Evolutionary conservation across 2,888 invertebrate genomes (phyloP).

Genomic region (Drosophila histrio): DNA sequence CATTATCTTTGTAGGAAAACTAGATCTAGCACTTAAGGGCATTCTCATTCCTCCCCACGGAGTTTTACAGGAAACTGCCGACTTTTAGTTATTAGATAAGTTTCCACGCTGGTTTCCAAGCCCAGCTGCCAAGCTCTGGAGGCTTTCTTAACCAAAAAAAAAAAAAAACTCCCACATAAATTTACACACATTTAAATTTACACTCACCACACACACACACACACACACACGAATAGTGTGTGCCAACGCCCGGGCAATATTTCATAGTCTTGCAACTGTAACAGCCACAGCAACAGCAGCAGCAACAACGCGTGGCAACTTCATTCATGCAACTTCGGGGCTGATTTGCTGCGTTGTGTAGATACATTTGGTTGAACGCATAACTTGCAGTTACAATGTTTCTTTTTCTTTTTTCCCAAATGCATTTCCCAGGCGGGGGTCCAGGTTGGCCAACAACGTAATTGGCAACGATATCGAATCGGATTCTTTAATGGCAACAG

Average conservation of each 20-base stretch:
- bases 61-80: conserved; percentile 49
- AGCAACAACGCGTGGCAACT: conserved; percentile 28
- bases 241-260: conserved; percentile 49
- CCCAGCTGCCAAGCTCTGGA: conserved; percentile 3
- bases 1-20: conserved; percentile 37
- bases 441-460: conserved; percentile 31
- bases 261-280: conserved; percentile 53
- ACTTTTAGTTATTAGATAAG: conserved; percentile 62
- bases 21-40: conserved; percentile 18
- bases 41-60: conserved; percentile 23
- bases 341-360: conserved; percentile 6
- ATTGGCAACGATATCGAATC: conserved; percentile 34
- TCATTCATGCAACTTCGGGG: conserved; percentile 29
- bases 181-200: conserved; percentile 56
- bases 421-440: conserved; percentile 39
- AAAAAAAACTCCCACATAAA: conserved; percentile 68
- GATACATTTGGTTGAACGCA: conserved; percentile 17
- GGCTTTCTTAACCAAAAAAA: conserved; percentile 4
- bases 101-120: conserved; percentile 27
- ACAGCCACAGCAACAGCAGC: conserved; percentile 10
- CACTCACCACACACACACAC: conserved; percentile 27
- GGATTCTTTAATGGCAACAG: conserved; percentile 19
- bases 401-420: background rate
- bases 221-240: conserved; percentile 7
- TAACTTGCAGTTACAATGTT: conserved; percentile 16